Percentiles rank a stretch among this genome's conserved stretches.
Conservation (phyloP, 2,113 vertebrate species). For the Plecotus auritus region DNA sequence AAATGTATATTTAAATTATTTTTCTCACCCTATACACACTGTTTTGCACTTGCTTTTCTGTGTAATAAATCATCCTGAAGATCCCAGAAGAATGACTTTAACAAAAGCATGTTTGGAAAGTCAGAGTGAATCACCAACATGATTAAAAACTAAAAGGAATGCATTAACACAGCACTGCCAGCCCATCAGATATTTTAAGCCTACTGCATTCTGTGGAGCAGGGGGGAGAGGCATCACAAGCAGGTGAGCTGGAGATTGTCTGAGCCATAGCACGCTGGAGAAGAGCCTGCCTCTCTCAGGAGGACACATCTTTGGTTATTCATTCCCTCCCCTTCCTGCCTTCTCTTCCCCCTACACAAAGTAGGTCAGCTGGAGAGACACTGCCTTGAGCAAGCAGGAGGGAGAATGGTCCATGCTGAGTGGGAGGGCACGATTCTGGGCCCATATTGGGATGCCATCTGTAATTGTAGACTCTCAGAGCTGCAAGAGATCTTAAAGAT, state of each 20-base stretch:
- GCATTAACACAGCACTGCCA: neutral
- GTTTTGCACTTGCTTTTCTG: slow-evolving; percentile 9
- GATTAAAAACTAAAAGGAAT: neutral
- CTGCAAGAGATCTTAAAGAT: slow-evolving; percentile 46
- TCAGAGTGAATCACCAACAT: slow-evolving; percentile 23
- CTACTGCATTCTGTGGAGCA: neutral
- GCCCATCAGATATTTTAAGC: slow-evolving; percentile 3
- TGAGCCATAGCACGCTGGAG: neutral
- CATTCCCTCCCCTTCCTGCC: neutral
- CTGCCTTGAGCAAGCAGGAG: slow-evolving; percentile 19
- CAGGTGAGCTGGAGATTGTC: neutral
- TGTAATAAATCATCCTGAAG: neutral
- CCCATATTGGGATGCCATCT: slow-evolving; percentile 68
- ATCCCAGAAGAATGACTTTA: neutral
- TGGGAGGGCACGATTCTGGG: slow-evolving; percentile 55
- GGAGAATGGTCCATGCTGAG: slow-evolving; percentile 53
- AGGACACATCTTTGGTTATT: neutral
- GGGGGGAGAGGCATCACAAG: neutral
- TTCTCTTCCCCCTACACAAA: slow-evolving; percentile 25
- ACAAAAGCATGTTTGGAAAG: slow-evolving; percentile 3
- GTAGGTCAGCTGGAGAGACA: slow-evolving; percentile 62
- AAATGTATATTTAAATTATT: neutral
- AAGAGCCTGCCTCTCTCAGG: neutral
- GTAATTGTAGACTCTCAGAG: slow-evolving; percentile 51
- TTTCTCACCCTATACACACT: neutral